A percentile compares a stretch with the other conserved stretches of the same genome.
phyloP scores from a whole-genome alignment of 92 coral and sea anemone species.

The Bergia sp. region DNA sequence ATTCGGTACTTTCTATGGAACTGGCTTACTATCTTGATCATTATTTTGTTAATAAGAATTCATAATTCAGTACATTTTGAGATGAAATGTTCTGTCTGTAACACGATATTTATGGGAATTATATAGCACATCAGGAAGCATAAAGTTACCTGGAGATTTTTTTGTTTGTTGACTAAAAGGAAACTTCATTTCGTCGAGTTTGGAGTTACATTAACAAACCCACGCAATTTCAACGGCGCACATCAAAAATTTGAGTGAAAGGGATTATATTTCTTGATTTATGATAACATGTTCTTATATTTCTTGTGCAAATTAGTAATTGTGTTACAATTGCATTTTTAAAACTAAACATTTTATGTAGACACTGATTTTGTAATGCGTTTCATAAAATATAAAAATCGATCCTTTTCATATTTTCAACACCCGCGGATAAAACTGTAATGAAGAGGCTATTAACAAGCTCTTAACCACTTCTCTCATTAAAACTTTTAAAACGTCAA shows the following conservation, averaged over 20 bases:
- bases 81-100: not conserved
- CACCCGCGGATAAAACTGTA: not conserved
- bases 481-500: not conserved
- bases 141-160: not conserved
- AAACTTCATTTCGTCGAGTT: not conserved
- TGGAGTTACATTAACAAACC: not conserved
- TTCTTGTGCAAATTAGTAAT: not conserved
- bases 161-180: not conserved
- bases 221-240: not conserved
- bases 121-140: not conserved
- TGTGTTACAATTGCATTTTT: not conserved
- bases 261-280: not conserved
- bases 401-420: not conserved
- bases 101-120: not conserved
- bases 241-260: not conserved
- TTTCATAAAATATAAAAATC: no score
- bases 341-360: not conserved
- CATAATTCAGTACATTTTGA: not conserved
- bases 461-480: not conserved
- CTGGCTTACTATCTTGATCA: not conserved
- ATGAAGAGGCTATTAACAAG: not conserved
- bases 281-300: not conserved
- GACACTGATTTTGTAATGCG: not conserved
- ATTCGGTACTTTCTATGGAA: not conserved
- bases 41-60: not conserved